phyloP scores from a whole-genome alignment of 2,888 invertebrate genomes.

The Deroplatys truncata region DNA sequence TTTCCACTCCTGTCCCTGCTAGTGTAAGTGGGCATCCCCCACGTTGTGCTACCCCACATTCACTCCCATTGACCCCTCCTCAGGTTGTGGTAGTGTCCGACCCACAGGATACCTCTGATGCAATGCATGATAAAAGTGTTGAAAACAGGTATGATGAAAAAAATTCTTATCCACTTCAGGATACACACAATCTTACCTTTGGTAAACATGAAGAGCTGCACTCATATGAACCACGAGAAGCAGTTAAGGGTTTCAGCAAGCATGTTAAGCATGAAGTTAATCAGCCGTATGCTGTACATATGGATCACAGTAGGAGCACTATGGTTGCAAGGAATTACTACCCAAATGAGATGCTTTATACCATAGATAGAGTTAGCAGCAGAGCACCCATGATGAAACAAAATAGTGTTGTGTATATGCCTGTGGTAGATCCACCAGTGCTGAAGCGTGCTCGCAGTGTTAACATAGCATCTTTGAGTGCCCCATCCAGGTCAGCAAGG shows the following conservation, averaged over 20 bases:
- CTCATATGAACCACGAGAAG: neutral
- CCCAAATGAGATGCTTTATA: neutral
- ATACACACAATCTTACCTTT: neutral
- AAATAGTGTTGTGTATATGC: neutral
- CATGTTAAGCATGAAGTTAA: neutral
- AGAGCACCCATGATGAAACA: neutral
- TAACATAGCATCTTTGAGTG: neutral
- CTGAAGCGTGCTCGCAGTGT: neutral
- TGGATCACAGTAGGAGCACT: neutral
- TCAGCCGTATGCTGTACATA: neutral
- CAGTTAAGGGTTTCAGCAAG: neutral
- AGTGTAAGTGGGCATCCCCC: neutral
- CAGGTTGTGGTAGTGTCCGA: neutral
- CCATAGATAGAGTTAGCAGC: neutral
- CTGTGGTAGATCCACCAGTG: neutral
- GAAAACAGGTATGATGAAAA: neutral
- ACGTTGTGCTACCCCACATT: neutral
- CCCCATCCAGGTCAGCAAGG: neutral
- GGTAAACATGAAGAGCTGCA: too few species aligned
- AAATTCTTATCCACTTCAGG: neutral
- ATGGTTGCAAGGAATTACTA: neutral
- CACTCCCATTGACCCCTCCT: neutral
- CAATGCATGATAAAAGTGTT: neutral
- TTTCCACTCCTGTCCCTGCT: neutral
- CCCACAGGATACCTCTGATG: neutral